These are phyloP conservation scores for Oryctes rhinoceros DNA, from an alignment of 1,140 invertebrate species.

Conservation along the genomic window DNA sequence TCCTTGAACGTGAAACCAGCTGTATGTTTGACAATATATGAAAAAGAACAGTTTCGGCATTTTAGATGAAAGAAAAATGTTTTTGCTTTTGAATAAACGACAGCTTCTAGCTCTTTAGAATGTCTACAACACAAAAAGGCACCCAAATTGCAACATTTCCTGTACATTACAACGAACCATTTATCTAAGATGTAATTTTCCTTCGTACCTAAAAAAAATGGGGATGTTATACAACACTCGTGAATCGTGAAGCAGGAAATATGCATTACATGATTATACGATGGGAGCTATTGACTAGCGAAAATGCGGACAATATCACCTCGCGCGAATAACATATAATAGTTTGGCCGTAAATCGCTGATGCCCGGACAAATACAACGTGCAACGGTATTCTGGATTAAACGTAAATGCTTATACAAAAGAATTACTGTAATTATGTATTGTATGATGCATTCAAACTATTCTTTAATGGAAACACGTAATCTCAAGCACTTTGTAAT, in stretches of 20 bases:
- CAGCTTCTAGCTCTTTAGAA: too few relatives aligned
- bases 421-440: slow-evolving; percentile 29
- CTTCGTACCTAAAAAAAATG: background rate
- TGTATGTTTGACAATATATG: too few relatives aligned
- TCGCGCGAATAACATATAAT: background rate
- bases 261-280: background rate
- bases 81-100: too few relatives aligned
- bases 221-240: background rate
- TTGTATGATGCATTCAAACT: slow-evolving; percentile 4
- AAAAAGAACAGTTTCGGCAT: too few relatives aligned
- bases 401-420: slow-evolving; percentile 20
- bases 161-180: too few relatives aligned
- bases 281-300: background rate
- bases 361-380: background rate
- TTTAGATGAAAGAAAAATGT: too few relatives aligned
- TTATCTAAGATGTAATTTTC: too few relatives aligned
- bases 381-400: background rate
- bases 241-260: background rate
- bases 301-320: slow-evolving; percentile 16
- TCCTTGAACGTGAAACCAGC: too few relatives aligned
- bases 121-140: too few relatives aligned
- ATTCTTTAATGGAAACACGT: slow-evolving; percentile 22
- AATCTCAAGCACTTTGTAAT: slow-evolving; percentile 14
- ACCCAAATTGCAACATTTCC: too few relatives aligned
- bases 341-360: slow-evolving; percentile 11